phyloP scores from a whole-genome alignment of 2,797 vertebrate species.

The Sparidentex hasta region DNA sequence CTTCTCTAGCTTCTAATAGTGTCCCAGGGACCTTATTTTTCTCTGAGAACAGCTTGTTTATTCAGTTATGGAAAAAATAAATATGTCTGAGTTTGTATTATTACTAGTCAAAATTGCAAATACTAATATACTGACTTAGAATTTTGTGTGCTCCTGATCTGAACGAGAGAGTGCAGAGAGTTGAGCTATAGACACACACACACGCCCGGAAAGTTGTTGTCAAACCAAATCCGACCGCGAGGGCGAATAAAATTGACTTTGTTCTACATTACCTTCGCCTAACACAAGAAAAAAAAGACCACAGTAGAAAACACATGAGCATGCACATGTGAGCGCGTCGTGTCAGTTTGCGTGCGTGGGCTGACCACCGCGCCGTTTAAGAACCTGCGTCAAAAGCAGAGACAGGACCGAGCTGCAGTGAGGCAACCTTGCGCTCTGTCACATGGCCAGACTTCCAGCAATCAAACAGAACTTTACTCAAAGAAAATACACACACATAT shows the following conservation, averaged over 20 bases:
- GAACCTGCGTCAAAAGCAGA: neutral
- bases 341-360: neutral
- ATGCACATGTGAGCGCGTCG: neutral
- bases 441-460: neutral
- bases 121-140: no score
- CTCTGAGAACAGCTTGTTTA: no score
- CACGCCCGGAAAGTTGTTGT: neutral
- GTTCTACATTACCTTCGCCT: constrained; percentile 16
- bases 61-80: no score
- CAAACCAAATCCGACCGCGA: neutral
- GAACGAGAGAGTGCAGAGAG: no score
- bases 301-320: constrained; percentile 24
- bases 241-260: constrained; percentile 13
- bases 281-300: constrained; percentile 20
- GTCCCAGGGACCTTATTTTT: no score
- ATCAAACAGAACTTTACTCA: neutral
- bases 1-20: no score
- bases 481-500: no score
- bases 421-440: constrained; percentile 6
- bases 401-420: neutral
- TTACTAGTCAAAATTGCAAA: no score
- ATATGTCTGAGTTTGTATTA: no score
- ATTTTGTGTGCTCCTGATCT: no score
- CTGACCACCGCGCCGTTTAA: neutral
- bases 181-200: neutral